A percentile compares a stretch with the other conserved stretches of the same genome.
Evolutionary conservation across 2,113 vertebrate species (phyloP).

Genomic region (Clarias batrachus): DNA sequence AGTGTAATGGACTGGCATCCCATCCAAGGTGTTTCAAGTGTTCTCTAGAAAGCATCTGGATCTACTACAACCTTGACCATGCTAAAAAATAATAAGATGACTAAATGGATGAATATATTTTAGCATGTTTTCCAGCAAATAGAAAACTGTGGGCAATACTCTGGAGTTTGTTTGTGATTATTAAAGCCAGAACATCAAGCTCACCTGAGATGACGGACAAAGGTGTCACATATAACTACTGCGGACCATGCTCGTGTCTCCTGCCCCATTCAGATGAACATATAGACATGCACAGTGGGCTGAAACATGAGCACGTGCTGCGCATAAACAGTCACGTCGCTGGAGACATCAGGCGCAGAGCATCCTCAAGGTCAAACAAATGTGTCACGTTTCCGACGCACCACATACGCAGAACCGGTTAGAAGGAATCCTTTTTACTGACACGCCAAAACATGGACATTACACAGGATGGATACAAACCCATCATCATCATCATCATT

Average conservation of each 20-base stretch:
- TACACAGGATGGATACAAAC: slow-evolving; percentile 16
- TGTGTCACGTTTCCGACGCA: slow-evolving; percentile 42
- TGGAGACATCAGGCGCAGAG: slow-evolving; percentile 13
- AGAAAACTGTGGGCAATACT: neutral
- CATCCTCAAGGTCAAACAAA: slow-evolving; percentile 56
- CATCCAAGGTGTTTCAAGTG: neutral
- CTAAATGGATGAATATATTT: neutral
- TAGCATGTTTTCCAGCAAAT: neutral
- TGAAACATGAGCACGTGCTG: slow-evolving; percentile 51
- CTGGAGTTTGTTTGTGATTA: neutral
- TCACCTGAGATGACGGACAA: slow-evolving; percentile 11
- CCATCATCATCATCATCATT: neutral
- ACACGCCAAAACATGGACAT: neutral
- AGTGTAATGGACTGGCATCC: neutral
- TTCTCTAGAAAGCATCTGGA: neutral
- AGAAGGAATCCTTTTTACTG: neutral
- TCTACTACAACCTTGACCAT: neutral
- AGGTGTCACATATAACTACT: neutral
- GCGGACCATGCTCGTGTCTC: slow-evolving; percentile 4
- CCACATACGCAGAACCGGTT: neutral
- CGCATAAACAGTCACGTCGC: slow-evolving; percentile 21
- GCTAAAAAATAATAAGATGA: neutral
- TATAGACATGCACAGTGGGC: neutral
- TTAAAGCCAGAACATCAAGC: neutral
- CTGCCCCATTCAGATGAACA: slow-evolving; percentile 6